Conservation (phyloP, 2,888 invertebrate genomes). For the Chrysina gloriosa region DNA sequence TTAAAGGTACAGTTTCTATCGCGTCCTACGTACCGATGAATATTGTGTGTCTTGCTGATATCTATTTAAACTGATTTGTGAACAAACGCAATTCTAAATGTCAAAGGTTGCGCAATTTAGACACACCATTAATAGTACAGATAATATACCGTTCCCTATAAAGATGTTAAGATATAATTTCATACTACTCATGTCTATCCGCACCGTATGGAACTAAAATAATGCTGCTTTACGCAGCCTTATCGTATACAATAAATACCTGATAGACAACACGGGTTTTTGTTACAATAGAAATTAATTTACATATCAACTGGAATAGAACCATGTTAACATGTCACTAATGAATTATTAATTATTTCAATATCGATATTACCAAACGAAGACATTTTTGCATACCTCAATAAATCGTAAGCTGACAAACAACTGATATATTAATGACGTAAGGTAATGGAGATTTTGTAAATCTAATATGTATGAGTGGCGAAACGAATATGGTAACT, state of each 20-base stretch:
- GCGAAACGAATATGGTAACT: slow-evolving; percentile 24
- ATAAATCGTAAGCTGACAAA: slow-evolving; percentile 31
- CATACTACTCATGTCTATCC: not conserved
- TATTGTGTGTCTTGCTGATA: slow-evolving; percentile 13
- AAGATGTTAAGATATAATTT: slow-evolving; percentile 21
- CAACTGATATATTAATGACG: slow-evolving; percentile 34
- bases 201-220: not conserved
- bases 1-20: not conserved
- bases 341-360: slow-evolving; percentile 42
- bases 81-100: slow-evolving; percentile 16
- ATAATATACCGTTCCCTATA: slow-evolving; percentile 9
- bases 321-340: slow-evolving; percentile 36
- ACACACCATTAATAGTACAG: slow-evolving; percentile 4
- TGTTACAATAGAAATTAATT: slow-evolving; percentile 32
- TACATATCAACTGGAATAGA: slow-evolving; percentile 40
- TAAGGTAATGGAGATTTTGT: slow-evolving; percentile 28
- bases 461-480: slow-evolving; percentile 21
- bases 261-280: slow-evolving; percentile 27
- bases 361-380: slow-evolving; percentile 36
- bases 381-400: slow-evolving; percentile 24
- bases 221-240: not conserved
- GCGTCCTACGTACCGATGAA: slow-evolving; percentile 16
- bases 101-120: slow-evolving; percentile 32
- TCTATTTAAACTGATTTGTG: slow-evolving; percentile 25
- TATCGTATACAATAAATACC: slow-evolving; percentile 31